Conservation (phyloP, 1,140 invertebrate species). For the Trachymyrmex septentrionalis region DNA sequence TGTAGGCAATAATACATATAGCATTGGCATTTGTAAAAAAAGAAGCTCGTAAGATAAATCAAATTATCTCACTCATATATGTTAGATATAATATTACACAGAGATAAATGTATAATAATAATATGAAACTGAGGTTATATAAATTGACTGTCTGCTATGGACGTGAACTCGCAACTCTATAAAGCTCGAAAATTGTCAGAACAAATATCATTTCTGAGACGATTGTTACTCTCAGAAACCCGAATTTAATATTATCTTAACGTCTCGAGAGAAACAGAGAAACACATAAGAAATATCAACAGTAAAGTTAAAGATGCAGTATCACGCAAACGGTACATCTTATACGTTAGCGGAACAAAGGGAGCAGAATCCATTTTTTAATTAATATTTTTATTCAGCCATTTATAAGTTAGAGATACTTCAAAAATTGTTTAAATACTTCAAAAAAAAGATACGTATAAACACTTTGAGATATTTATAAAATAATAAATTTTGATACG, state of each 20-base stretch:
- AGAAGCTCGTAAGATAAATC: background rate
- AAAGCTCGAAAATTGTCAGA: constrained; percentile 27
- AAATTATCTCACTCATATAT: too few species aligned
- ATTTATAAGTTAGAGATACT: background rate
- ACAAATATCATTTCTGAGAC: constrained; percentile 27
- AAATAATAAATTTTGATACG: background rate
- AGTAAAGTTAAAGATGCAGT: background rate
- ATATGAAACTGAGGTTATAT: constrained; percentile 5
- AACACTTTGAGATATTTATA: background rate
- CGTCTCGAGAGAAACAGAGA: background rate
- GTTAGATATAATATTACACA: background rate
- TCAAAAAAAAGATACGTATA: background rate
- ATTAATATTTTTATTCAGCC: too few species aligned
- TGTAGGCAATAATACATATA: too few species aligned
- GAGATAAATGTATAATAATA: constrained; percentile 22
- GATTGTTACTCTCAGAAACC: constrained; percentile 31
- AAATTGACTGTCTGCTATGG: constrained; percentile 1
- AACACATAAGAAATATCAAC: background rate
- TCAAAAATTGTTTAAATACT: background rate
- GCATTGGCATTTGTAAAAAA: too few species aligned
- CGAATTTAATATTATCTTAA: constrained; percentile 28
- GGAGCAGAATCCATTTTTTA: too few species aligned
- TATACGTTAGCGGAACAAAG: too few species aligned
- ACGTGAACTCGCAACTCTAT: background rate
- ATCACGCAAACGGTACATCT: background rate